phyloP scores from a whole-genome alignment of 1,140 invertebrate genomes.

The Hyles euphorbiae region DNA sequence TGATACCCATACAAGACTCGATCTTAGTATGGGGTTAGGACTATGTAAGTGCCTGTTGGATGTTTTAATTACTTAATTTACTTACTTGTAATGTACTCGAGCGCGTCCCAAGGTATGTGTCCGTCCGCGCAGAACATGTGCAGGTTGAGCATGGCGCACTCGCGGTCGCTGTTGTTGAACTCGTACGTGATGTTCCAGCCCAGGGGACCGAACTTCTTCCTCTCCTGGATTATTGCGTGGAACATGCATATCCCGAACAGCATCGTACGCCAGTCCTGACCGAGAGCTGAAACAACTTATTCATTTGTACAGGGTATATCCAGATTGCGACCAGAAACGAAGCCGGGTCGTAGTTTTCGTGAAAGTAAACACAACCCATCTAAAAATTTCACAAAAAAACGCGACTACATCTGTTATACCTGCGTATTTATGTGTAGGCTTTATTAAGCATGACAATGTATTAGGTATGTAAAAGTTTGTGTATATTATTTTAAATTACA shows the following conservation, averaged over 20 bases:
- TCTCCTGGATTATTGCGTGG: conserved; percentile 90
- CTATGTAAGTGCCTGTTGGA: too few species aligned
- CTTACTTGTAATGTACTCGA: conserved; percentile 88
- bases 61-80: background rate
- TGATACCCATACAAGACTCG: too few species aligned
- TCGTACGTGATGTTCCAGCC: conserved; percentile 95
- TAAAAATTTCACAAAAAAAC: too few species aligned
- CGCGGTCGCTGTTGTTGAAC: conserved; percentile 91
- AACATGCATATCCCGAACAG: conserved; percentile 88
- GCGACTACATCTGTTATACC: too few species aligned
- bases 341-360: too few species aligned
- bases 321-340: too few species aligned
- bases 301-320: background rate
- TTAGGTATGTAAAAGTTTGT: too few species aligned
- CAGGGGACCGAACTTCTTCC: conserved; percentile 92
- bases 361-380: too few species aligned
- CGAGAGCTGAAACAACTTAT: conserved; percentile 74
- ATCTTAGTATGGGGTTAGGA: too few species aligned
- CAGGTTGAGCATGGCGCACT: conserved; percentile 90
- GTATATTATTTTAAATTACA: too few species aligned
- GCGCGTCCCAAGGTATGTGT: conserved; percentile 89
- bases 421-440: too few species aligned
- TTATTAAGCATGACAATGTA: too few species aligned
- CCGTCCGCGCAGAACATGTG: conserved; percentile 87
- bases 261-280: conserved; percentile 84